phyloP scores from a whole-genome alignment of 2,888 invertebrate genomes.

The Argyresthia goedartella region DNA sequence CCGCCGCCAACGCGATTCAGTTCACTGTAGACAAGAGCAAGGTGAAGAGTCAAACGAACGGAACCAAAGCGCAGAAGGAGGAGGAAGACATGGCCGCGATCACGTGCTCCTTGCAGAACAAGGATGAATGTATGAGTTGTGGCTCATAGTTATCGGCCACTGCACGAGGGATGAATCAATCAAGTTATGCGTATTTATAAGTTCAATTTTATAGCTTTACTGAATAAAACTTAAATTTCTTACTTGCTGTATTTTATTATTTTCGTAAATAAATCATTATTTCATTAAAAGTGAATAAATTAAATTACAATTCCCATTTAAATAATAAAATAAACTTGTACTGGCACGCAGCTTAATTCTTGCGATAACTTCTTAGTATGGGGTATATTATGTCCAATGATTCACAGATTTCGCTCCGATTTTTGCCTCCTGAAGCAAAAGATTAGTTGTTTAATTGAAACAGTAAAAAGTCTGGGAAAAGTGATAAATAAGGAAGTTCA shows the following conservation, averaged over 20 bases:
- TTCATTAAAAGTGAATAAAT: background rate
- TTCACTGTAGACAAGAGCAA: constrained; percentile 94
- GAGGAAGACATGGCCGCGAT: constrained; percentile 78
- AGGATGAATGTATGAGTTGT: constrained; percentile 90
- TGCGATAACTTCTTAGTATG: constrained; percentile 93
- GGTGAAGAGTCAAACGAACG: constrained; percentile 23
- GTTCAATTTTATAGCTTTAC: background rate
- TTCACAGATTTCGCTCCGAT: constrained; percentile 90
- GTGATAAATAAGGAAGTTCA: too few species aligned
- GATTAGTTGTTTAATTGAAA: background rate
- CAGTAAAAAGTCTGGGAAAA: too few species aligned
- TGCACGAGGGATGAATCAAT: background rate
- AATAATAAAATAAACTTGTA: background rate
- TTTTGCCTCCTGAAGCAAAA: constrained; percentile 82
- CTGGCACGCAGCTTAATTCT: constrained; percentile 61
- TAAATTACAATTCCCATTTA: background rate
- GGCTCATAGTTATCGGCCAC: constrained; percentile 71
- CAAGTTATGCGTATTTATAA: background rate
- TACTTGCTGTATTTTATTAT: background rate
- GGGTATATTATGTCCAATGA: constrained; percentile 96
- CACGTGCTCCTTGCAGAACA: constrained; percentile 89
- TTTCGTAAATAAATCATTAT: background rate
- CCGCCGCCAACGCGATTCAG: constrained; percentile 96
- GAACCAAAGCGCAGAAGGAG: constrained; percentile 30
- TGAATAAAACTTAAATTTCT: background rate